Conservation (phyloP, 2,888 invertebrate genomes). For the Scelioninae gen. 2 region DNA sequence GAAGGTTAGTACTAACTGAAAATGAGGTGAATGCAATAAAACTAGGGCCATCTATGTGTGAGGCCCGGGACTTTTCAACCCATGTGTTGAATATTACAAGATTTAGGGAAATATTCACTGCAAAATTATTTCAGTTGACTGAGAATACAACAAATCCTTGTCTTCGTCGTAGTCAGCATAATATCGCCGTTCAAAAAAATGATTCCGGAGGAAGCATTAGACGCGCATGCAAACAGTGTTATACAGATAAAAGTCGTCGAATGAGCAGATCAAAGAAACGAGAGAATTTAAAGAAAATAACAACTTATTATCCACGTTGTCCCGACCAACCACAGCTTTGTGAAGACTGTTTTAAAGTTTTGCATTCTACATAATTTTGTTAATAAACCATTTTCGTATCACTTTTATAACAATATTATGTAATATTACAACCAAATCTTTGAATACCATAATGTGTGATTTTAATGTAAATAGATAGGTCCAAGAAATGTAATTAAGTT, state of each 20-base stretch:
- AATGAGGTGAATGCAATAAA: too few relatives aligned
- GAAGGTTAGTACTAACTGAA: too few relatives aligned
- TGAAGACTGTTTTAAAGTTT: not conserved
- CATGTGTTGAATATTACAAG: too few relatives aligned
- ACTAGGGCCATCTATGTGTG: too few relatives aligned
- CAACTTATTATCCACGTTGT: not conserved
- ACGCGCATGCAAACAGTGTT: slow-evolving; percentile 2
- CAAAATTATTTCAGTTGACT: too few relatives aligned
- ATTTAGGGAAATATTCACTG: too few relatives aligned
- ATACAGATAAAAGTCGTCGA: not conserved
- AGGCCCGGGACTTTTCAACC: too few relatives aligned
- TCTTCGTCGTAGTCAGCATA: not conserved
- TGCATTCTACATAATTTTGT: not conserved
- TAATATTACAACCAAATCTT: too few relatives aligned
- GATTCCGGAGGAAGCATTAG: not conserved
- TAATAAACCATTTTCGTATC: slow-evolving; percentile 8
- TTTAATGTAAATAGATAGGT: too few relatives aligned
- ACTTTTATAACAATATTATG: too few relatives aligned
- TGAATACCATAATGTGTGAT: too few relatives aligned
- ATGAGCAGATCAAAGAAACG: not conserved
- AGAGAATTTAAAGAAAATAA: not conserved
- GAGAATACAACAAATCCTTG: not conserved
- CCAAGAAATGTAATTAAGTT: too few relatives aligned
- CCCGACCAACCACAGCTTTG: not conserved
- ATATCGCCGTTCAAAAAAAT: not conserved